Base-by-base conservation (phyloP, 2,888 invertebrate species). In the Rhagonycha lutea region DNA sequence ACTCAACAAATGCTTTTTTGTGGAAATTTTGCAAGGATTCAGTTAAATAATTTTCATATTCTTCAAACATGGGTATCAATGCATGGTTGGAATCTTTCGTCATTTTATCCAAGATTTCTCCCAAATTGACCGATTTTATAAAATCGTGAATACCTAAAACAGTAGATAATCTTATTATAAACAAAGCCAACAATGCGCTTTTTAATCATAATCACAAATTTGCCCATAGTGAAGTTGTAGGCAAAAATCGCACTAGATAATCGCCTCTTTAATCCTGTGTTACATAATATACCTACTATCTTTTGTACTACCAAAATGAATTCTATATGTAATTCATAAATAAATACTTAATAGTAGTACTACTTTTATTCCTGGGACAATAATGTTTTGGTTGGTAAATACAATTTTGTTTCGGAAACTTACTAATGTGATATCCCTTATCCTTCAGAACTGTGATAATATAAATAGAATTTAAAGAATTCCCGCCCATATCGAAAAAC, bases 401-500 rank as follows among this genome's bases (percentile, higher is more conserved):
- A 18, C 18, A 18, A 18, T n/a, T n/a, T n/a, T n/a, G n/a, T 18
- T 18, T 18, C 2, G 18, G 2, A 18, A 77, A 83, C 89, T 89
- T 86, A 91, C 95, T 92, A 80, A 96, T 94, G 80, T 90, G 90
- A 84, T 93, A 96, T 12, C 95, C 95, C 83, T 92, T 92, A 72
- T 96, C 94, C 67, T 92, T 89, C 68, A 96, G 86, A 83, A 91
- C 90, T 0, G 94, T 94, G 7, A 96, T 94, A 0, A 95, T 95
- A 80, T 91, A 93, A 74, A 96, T 93, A 0, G 96, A 95, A 85
- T 96, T 96, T 18, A 96, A 89, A 0, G 96, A 96, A 84, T 96
- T 96, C 9, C 96, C 96, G 1, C 96, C 96, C 32, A 96, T 89
- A 81, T 95, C 93, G 84, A 94, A 96, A 86, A 96, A 96, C 81